phyloP scores from a whole-genome alignment of 2,113 vertebrate genomes.

The Carettochelys insculpta region DNA sequence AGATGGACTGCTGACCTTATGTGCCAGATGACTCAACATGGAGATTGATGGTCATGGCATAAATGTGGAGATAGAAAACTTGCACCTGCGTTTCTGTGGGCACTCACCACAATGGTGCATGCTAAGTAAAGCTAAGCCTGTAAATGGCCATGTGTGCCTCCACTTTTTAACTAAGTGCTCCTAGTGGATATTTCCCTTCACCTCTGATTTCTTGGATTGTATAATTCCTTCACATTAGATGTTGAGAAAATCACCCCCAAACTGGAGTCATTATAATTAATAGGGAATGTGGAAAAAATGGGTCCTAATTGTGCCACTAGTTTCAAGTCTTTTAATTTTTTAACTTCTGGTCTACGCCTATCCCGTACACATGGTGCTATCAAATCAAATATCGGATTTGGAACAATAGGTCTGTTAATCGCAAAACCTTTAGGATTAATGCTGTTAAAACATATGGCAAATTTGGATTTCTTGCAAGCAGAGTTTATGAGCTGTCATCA shows the following conservation, averaged over 20 bases:
- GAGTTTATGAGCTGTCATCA: constrained; percentile 53
- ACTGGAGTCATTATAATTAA: not conserved
- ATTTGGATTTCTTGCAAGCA: constrained; percentile 29
- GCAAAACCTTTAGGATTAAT: not conserved
- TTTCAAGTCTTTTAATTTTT: not conserved
- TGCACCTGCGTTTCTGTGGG: rapidly evolving
- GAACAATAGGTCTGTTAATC: constrained; percentile 11
- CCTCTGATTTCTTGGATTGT: not conserved
- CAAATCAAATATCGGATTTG: not conserved
- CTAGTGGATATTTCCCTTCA: not conserved
- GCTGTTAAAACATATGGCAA: constrained; percentile 38
- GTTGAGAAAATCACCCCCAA: not conserved
- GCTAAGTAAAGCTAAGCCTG: not conserved
- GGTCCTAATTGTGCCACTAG: not conserved
- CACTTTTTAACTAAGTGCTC: not conserved
- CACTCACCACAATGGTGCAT: not conserved
- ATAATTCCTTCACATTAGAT: not conserved
- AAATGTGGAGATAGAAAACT: not conserved
- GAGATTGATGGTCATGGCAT: not conserved
- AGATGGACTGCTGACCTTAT: not conserved
- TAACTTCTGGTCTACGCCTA: not conserved
- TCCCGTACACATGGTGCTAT: not conserved
- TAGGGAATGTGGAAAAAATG: not conserved
- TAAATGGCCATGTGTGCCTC: not conserved
- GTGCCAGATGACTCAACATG: not conserved